These are phyloP conservation scores for Camponotus floridanus DNA, from an alignment of 1,140 invertebrate genomes.

Conservation along the genomic window DNA sequence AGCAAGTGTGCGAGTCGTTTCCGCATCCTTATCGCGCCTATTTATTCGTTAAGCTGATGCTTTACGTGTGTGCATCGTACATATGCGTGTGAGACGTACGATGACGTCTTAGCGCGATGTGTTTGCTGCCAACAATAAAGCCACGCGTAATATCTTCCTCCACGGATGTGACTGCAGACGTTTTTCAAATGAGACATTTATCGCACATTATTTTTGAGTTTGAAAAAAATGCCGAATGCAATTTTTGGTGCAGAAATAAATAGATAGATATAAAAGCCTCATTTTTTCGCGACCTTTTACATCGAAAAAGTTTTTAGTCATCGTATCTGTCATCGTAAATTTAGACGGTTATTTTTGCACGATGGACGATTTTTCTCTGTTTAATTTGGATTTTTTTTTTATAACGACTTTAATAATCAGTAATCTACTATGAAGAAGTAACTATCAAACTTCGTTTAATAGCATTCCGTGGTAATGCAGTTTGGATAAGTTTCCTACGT, in stretches of 20 bases:
- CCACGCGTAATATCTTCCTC: conserved; percentile 1
- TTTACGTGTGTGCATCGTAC: not conserved
- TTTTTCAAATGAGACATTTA: not conserved
- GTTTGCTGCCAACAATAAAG: conserved; percentile 3
- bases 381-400: not conserved
- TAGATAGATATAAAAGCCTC: too few relatives aligned
- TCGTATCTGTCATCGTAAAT: not conserved
- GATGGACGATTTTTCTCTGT: conserved; percentile 30
- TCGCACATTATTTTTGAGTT: not conserved
- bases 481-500: conserved; percentile 61
- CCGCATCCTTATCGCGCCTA: not conserved
- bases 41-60: conserved; percentile 41
- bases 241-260: not conserved
- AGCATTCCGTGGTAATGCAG: conserved; percentile 61
- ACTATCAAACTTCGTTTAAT: conserved; percentile 60
- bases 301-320: not conserved
- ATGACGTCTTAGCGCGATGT: conserved; percentile 20
- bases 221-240: not conserved
- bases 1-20: conserved; percentile 26
- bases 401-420: conserved; percentile 50
- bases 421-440: conserved; percentile 56
- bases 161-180: not conserved
- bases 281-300: too few relatives aligned
- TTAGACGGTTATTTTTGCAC: not conserved
- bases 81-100: not conserved